phyloP scores from a whole-genome alignment of 1,140 invertebrate genomes.

The Bombus pascuorum region DNA sequence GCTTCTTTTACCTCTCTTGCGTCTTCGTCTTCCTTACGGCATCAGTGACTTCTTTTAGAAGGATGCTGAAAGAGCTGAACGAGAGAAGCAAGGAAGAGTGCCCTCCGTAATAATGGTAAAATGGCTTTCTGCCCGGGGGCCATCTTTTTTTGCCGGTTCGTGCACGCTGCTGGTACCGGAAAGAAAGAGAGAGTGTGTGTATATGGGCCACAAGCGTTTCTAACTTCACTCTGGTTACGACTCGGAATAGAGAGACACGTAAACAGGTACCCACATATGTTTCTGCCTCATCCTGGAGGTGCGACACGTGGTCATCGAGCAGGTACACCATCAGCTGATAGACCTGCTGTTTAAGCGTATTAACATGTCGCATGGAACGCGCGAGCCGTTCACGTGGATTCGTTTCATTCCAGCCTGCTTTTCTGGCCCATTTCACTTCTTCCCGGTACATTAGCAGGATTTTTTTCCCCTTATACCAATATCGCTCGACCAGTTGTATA shows the following conservation, averaged over 20 bases:
- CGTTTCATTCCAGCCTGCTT: constrained; percentile 9
- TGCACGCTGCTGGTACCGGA: constrained; percentile 3
- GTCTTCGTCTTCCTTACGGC: neutral
- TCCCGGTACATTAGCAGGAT: neutral
- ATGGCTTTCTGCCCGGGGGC: constrained; percentile 72
- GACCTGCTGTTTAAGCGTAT: constrained; percentile 52
- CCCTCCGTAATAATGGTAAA: constrained; percentile 71
- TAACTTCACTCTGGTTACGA: neutral
- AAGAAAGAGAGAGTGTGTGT: constrained; percentile 23
- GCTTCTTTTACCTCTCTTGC: neutral
- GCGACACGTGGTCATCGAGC: constrained; percentile 68
- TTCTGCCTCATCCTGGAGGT: constrained; percentile 40
- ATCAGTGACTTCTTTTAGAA: neutral
- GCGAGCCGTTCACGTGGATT: constrained; percentile 7
- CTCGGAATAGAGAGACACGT: neutral
- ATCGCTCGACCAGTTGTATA: neutral
- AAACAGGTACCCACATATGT: constrained; percentile 20
- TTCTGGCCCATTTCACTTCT: neutral
- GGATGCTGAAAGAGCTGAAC: constrained; percentile 5
- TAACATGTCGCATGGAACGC: constrained; percentile 32
- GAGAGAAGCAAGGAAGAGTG: neutral
- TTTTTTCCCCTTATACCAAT: neutral
- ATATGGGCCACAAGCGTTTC: constrained; percentile 1
- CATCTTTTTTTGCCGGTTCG: constrained; percentile 18
- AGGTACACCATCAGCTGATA: constrained; percentile 56